Percentiles rank a stretch among this genome's conserved stretches.
Evolutionary conservation across 2,113 vertebrate species (phyloP).

Genomic region (Puma concolor): DNA sequence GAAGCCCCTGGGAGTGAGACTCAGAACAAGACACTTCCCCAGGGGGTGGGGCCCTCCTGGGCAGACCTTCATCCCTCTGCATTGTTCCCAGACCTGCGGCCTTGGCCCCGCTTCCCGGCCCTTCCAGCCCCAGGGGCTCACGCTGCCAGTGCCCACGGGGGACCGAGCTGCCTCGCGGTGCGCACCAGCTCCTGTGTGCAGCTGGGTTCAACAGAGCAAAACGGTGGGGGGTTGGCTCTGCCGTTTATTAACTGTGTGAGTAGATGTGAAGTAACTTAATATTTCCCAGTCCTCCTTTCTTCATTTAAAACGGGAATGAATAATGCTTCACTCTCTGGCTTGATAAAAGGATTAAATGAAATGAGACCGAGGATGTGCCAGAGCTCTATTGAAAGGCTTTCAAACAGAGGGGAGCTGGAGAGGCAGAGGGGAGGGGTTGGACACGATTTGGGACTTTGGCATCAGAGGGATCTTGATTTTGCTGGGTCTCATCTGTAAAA

Average conservation of each 20-base stretch:
- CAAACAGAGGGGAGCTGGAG: not conserved
- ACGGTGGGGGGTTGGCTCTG: not conserved
- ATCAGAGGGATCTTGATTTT: not conserved
- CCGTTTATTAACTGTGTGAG: not conserved
- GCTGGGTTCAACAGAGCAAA: not conserved
- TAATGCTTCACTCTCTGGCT: not conserved
- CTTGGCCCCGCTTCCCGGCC: not conserved
- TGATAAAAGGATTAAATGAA: not conserved
- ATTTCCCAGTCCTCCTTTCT: not conserved
- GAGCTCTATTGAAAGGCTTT: not conserved
- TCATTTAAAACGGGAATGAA: not conserved
- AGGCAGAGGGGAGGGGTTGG: not conserved
- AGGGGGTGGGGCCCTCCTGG: not conserved
- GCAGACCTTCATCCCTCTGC: not conserved
- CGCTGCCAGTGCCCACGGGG: rapidly evolving
- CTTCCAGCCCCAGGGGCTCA: not conserved
- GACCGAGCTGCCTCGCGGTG: too few relatives aligned
- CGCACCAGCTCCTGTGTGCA: rapidly evolving
- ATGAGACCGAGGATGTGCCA: not conserved
- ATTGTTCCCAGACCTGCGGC: not conserved
- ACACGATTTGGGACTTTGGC: not conserved
- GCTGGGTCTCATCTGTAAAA: not conserved
- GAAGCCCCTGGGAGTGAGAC: not conserved
- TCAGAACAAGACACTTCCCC: rapidly evolving
- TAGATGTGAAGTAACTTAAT: not conserved